These are phyloP conservation scores for Rhinogobius similis DNA, from an alignment of 2,113 vertebrate species.

Conservation along the genomic window DNA sequence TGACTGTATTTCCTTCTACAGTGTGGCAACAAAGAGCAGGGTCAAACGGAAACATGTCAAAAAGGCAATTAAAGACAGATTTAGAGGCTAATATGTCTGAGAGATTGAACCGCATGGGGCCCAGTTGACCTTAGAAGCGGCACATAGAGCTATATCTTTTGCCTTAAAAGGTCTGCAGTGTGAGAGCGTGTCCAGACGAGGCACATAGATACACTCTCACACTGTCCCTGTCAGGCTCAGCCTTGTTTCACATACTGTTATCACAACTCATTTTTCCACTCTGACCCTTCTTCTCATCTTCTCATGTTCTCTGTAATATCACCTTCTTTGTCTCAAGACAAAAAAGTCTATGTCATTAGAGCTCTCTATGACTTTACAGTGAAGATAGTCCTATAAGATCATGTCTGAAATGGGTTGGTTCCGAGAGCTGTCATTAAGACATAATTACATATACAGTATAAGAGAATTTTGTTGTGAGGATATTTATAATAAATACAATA, in stretches of 20 bases:
- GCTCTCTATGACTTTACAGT: background rate
- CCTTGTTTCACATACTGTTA: slow-evolving; percentile 19
- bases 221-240: background rate
- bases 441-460: background rate
- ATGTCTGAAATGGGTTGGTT: background rate
- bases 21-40: background rate
- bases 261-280: slow-evolving; percentile 35
- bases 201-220: slow-evolving; percentile 23
- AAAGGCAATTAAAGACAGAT: slow-evolving; percentile 22
- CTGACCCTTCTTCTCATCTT: background rate
- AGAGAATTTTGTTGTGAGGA: too few relatives aligned
- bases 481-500: background rate
- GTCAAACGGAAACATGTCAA: background rate
- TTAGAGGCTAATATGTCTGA: slow-evolving; percentile 17
- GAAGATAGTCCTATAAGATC: background rate
- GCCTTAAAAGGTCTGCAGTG: slow-evolving; percentile 51
- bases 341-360: slow-evolving; percentile 8
- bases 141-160: slow-evolving; percentile 33
- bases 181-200: slow-evolving; percentile 23
- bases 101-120: slow-evolving; percentile 14
- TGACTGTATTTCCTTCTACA: background rate
- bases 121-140: slow-evolving; percentile 31
- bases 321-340: slow-evolving; percentile 13
- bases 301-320: background rate
- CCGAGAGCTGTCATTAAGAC: background rate